Conservation (phyloP, 2,113 vertebrate species). For the Tyto alba region DNA sequence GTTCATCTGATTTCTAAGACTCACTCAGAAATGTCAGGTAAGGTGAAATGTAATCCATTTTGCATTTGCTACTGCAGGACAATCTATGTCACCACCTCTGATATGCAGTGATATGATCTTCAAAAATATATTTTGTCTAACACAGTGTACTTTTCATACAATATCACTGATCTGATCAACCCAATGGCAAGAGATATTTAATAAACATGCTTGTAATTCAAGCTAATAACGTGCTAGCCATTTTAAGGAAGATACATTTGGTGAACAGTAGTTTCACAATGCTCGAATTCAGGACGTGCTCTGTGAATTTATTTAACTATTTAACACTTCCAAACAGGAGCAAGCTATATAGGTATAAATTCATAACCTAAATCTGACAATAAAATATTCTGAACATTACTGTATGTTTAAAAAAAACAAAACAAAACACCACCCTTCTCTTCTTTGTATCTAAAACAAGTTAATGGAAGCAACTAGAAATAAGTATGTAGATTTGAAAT, state of each 20-base stretch:
- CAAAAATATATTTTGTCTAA: constrained; percentile 14
- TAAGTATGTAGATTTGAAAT: neutral
- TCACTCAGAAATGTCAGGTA: neutral
- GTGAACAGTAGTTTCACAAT: neutral
- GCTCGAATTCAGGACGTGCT: neutral
- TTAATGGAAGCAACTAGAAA: neutral
- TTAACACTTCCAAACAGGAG: neutral
- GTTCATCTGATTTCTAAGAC: neutral
- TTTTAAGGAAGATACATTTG: neutral
- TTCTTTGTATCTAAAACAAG: neutral
- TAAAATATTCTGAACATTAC: neutral
- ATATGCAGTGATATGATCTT: neutral
- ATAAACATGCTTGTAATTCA: constrained; percentile 30
- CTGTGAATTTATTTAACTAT: neutral
- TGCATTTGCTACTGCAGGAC: neutral
- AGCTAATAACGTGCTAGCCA: neutral
- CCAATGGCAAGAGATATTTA: neutral
- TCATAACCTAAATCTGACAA: neutral
- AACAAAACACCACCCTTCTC: too few species aligned
- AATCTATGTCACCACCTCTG: neutral
- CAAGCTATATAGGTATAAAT: neutral
- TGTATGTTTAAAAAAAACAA: neutral
- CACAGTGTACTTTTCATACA: neutral
- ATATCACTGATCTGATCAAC: neutral
- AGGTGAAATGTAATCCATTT: neutral